Evolutionary conservation across 2,797 vertebrate species (phyloP), one percentile per base, ranked within the genome.

Genomic region (Erithacus rubecula): DNA sequence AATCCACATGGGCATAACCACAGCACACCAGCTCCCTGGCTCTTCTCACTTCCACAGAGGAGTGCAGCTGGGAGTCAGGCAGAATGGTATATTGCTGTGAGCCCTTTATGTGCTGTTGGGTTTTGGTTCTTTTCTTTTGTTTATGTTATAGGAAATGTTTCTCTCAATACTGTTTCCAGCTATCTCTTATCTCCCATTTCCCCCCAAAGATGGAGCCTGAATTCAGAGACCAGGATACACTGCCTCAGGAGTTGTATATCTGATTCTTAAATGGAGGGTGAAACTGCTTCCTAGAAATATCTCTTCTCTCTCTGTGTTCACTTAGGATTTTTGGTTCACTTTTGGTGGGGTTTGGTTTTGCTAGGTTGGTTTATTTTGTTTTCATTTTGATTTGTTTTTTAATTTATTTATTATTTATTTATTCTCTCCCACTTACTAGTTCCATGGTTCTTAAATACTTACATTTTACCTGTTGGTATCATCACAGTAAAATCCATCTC

Each of bases 1-100:
- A 47, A 59, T 34, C 84, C 94, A 77, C 87, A 34, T 11, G 87
- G 70, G 94, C 90, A 47, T 34, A 86, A 80, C 44, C 83, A 90
- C 11, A 58, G 67, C 55, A 18, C 72, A 43, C 74, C 58, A 29
- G 5, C 67, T 67, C 15, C 53, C 56, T 36, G 80, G 49, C 83
- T 91, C 77, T 5, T 47, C 94, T 81, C 43, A 3, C 65, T 85
- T 77, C 53, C 70, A 32, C 4, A n/a, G 91, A 0, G 0, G 36
- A 71, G 78, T 5, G 58, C 62, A 52, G 81, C 84, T 62, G 79
- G 41, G 43, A 70, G 52, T 56, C 84, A 92, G 85, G 91, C 69
- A 89, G 72, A 86, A 87, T 21, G 70, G 47, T 15, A 63, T 24
- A n/a, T 62, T 89, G 89, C 91, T 77, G n/a, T 6, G n/a, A 76